These are phyloP conservation scores for Tetramorium bicarinatum DNA, from an alignment of 2,888 invertebrate species.

Conservation along the genomic window DNA sequence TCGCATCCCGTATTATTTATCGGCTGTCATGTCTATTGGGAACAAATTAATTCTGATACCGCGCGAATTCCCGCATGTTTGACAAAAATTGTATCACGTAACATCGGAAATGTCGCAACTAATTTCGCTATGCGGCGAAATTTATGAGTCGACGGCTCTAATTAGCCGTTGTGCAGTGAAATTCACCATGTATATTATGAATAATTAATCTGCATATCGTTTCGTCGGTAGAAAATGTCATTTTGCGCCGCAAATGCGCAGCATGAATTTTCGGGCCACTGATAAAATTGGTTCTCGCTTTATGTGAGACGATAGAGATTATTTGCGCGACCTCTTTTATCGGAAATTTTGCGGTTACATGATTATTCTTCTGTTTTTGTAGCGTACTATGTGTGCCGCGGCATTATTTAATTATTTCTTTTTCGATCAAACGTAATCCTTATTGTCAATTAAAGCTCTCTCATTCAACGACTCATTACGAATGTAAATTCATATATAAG, in stretches of 20 bases:
- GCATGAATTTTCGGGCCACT: neutral
- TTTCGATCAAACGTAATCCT: neutral
- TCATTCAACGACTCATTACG: neutral
- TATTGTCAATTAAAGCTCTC: constrained; percentile 27
- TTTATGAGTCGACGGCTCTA: constrained; percentile 22
- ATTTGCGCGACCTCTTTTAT: constrained; percentile 5
- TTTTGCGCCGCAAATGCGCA: neutral
- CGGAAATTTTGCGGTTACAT: neutral
- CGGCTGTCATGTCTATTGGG: neutral
- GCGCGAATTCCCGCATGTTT: neutral
- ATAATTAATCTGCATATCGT: constrained; percentile 43
- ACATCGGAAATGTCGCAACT: constrained; percentile 27
- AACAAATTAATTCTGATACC: constrained; percentile 9
- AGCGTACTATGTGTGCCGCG: neutral
- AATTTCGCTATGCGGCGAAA: constrained; percentile 14
- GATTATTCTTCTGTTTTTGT: neutral
- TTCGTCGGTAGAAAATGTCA: constrained; percentile 13
- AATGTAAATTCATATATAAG: neutral
- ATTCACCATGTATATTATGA: constrained; percentile 30
- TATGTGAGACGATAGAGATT: neutral
- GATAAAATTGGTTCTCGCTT: neutral
- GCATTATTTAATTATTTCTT: neutral
- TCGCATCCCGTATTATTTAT: neutral
- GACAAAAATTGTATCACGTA: neutral
- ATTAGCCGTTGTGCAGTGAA: constrained; percentile 8